These are phyloP conservation scores for Prolemur simus DNA, from an alignment of 2,113 vertebrate genomes.

Conservation along the genomic window DNA sequence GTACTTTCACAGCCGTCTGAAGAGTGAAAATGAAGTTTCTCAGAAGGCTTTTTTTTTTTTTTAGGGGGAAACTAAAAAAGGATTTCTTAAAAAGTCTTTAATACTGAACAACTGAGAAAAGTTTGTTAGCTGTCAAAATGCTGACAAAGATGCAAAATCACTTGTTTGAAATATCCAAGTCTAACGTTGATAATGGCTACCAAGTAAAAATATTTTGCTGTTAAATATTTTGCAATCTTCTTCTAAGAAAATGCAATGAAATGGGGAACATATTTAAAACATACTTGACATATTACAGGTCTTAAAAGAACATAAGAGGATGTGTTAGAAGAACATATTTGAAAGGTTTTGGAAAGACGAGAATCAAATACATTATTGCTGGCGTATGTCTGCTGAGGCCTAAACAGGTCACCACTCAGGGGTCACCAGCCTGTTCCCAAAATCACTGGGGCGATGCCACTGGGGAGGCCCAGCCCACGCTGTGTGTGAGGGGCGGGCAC, in stretches of 20 bases:
- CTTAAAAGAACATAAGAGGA: background rate
- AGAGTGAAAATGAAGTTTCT: background rate
- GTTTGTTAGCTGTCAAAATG: background rate
- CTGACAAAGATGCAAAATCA: background rate
- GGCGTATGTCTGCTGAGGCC: fast-evolving
- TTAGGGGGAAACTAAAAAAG: background rate
- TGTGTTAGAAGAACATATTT: background rate
- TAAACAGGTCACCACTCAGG: fast-evolving
- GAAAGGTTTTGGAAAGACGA: fast-evolving
- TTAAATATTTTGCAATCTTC: no score
- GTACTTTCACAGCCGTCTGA: background rate
- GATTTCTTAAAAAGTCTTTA: background rate
- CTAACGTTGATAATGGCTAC: fast-evolving
- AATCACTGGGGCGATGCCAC: fast-evolving
- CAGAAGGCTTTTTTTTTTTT: background rate
- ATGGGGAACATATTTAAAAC: fast-evolving
- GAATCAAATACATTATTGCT: fast-evolving
- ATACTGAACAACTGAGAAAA: background rate
- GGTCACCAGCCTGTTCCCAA: fast-evolving
- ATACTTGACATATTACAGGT: no score
- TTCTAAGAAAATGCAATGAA: background rate
- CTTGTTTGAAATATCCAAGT: fast-evolving
- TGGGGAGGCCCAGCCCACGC: background rate
- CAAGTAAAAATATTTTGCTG: background rate
- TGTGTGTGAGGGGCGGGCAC: background rate